Evolutionary conservation across 1,140 invertebrate genomes (phyloP).

Genomic region (Heliconius eleuchia): DNA sequence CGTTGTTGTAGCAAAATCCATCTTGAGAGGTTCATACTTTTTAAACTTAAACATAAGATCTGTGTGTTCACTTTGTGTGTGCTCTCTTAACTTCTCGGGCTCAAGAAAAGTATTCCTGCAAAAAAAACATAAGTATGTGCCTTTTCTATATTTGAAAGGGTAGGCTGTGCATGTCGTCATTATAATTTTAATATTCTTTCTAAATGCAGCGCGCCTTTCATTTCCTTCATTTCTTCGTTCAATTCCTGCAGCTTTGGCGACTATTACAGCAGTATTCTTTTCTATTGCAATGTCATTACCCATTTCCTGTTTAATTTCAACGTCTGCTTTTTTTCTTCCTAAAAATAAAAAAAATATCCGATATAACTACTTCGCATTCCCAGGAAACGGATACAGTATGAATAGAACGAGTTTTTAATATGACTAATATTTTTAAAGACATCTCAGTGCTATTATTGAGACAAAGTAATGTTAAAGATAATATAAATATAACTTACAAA

Average conservation of each 20-base stretch:
- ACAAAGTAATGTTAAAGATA: not conserved
- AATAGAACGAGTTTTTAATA: not conserved
- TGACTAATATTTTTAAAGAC: not conserved
- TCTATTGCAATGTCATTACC: conserved; percentile 50
- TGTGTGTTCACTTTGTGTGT: conserved; percentile 54
- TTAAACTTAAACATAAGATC: conserved; percentile 55
- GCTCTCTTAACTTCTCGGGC: conserved; percentile 66
- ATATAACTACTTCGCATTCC: conserved; percentile 57
- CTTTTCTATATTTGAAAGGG: conserved; percentile 73
- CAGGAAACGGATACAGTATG: not conserved
- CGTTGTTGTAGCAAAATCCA: conserved; percentile 59
- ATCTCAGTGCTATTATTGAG: not conserved
- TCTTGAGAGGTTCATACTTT: conserved; percentile 74
- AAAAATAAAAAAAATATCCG: conserved; percentile 77
- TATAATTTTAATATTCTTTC: conserved; percentile 67
- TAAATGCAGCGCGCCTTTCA: conserved; percentile 58
- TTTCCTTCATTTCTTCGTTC: conserved; percentile 46
- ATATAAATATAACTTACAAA: not conserved
- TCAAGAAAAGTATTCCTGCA: conserved; percentile 68
- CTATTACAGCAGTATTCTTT: conserved; percentile 15
- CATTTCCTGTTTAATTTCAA: conserved; percentile 55
- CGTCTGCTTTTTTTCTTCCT: conserved; percentile 63
- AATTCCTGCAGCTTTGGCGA: conserved; percentile 27
- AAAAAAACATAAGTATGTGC: conserved; percentile 67
- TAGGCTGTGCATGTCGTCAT: conserved; percentile 64